A percentile compares a stretch with the other conserved stretches of the same genome.
phyloP scores from a whole-genome alignment of 1,140 invertebrate genomes.

The Riptortus pedestris region DNA sequence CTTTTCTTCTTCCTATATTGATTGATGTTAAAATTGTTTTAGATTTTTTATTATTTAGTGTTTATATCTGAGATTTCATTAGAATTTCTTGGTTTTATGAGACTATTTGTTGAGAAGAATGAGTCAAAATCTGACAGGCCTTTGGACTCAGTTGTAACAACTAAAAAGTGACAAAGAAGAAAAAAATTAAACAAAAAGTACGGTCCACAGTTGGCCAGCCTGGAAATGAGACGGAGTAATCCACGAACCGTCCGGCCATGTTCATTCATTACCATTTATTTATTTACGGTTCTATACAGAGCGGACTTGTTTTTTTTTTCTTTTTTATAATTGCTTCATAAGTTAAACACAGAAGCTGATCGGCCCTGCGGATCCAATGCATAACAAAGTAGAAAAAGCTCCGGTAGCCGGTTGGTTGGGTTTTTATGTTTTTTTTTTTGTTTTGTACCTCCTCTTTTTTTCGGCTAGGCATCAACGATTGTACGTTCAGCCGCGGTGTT shows the following conservation, averaged over 20 bases:
- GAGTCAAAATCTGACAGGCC: no score
- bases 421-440: conserved; percentile 4
- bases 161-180: no score
- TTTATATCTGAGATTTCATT: no score
- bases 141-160: no score
- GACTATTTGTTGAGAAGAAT: no score
- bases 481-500: background rate
- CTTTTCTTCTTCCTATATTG: no score
- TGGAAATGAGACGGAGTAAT: conserved; percentile 11
- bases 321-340: conserved; percentile 26
- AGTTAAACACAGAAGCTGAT: conserved; percentile 25
- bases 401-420: conserved; percentile 2
- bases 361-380: conserved; percentile 25
- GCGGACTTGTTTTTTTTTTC: conserved; percentile 11
- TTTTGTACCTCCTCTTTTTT: background rate
- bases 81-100: no score
- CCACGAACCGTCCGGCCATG: conserved; percentile 14
- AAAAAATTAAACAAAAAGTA: background rate
- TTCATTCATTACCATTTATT: conserved; percentile 27
- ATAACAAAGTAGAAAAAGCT: conserved; percentile 26
- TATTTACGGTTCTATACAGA: conserved; percentile 19
- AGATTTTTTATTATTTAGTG: no score
- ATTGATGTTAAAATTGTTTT: no score
- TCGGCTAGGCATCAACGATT: no score
- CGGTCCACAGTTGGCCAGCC: background rate